Evolutionary conservation across 2,888 invertebrate species (phyloP).

Genomic region (Drosophila flavopinicola): DNA sequence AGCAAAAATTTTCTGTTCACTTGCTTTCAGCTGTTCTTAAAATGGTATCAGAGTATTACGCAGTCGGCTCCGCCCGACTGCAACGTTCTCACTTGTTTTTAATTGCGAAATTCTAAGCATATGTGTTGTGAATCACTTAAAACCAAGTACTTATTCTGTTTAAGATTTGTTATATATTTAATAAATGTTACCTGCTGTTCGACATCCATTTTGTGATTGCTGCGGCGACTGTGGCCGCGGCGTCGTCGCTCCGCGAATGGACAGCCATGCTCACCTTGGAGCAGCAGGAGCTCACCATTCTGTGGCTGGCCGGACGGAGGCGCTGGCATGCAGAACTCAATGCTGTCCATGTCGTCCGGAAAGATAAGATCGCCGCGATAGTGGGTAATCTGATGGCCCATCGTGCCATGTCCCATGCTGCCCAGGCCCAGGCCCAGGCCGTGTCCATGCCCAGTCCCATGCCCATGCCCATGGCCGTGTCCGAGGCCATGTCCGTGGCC

Average conservation of each 20-base stretch:
- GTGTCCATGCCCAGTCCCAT: constrained; percentile 28
- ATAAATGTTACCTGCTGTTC: constrained; percentile 85
- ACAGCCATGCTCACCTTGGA: constrained; percentile 71
- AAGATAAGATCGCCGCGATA: constrained; percentile 81
- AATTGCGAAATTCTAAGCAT: too few species aligned
- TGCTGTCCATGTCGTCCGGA: constrained; percentile 83
- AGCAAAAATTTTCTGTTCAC: too few species aligned
- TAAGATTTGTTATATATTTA: too few species aligned
- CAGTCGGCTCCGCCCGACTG: too few species aligned
- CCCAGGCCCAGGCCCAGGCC: constrained; percentile 34
- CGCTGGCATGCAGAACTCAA: constrained; percentile 83
- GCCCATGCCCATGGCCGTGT: constrained; percentile 25
- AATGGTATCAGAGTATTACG: too few species aligned
- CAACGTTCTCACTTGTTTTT: too few species aligned
- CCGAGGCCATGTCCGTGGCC: neutral
- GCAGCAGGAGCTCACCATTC: constrained; percentile 74
- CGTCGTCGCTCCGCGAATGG: constrained; percentile 82
- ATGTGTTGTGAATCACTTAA: too few species aligned
- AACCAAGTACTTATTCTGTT: neutral
- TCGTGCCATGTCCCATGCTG: constrained; percentile 52
- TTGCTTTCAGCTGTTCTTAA: too few species aligned
- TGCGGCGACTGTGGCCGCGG: constrained; percentile 82
- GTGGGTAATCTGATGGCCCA: constrained; percentile 72
- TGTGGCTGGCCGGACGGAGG: constrained; percentile 73
- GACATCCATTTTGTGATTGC: constrained; percentile 83